phyloP scores from a whole-genome alignment of 2,797 vertebrate species.

The Intellagama lesueurii region DNA sequence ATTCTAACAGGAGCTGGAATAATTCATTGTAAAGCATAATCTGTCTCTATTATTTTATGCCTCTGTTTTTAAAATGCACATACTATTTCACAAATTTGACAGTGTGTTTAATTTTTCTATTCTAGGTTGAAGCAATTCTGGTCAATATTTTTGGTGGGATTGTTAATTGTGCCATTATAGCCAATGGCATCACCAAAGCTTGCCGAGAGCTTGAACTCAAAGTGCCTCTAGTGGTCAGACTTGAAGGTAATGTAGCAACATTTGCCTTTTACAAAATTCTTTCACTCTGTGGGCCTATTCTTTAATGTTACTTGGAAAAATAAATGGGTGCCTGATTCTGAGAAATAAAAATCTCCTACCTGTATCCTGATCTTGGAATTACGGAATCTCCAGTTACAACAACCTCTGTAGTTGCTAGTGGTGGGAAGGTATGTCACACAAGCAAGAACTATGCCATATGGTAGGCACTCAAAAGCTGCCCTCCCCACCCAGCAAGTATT shows the following conservation, averaged over 20 bases:
- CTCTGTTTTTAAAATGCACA: no score
- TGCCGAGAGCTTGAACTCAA: constrained; percentile 93
- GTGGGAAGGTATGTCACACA: no score
- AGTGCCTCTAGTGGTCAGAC: constrained; percentile 94
- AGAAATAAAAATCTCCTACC: background rate
- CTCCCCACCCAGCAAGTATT: no score
- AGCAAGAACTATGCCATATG: no score
- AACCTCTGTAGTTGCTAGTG: no score
- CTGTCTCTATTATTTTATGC: no score
- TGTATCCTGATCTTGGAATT: background rate
- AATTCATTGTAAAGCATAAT: no score
- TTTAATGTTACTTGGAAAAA: background rate
- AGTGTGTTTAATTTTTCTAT: background rate
- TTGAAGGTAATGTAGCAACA: constrained; percentile 88
- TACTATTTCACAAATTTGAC: background rate
- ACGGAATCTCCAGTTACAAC: no score
- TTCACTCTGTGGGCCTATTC: background rate
- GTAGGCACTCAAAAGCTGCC: no score
- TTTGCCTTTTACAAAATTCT: background rate
- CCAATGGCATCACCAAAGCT: constrained; percentile 97
- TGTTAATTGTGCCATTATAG: constrained; percentile 97
- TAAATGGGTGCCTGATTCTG: background rate
- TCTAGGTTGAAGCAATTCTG: constrained; percentile 95
- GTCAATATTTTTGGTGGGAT: constrained; percentile 99
- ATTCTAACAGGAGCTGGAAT: no score